Evolutionary conservation across 64 coral and sea anemone genomes (phyloP).

Genomic region (Porites lutea): DNA sequence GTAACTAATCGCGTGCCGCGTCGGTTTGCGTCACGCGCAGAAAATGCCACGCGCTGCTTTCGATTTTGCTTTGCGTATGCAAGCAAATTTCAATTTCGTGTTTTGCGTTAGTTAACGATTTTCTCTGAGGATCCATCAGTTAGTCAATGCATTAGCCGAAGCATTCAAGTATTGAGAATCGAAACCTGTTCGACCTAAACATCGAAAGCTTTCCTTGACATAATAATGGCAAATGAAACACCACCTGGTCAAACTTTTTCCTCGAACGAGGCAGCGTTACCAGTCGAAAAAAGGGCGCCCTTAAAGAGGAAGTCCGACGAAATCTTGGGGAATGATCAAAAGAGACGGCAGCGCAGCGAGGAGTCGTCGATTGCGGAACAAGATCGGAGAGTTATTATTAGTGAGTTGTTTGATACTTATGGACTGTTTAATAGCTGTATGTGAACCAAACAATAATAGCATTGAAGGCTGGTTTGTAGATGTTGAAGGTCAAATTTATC

Average conservation of each 20-base stretch:
- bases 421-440: too few species aligned
- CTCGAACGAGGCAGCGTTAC: background rate
- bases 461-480: too few species aligned
- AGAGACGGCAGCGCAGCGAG: background rate
- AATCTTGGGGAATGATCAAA: background rate
- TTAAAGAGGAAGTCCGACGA: conserved; percentile 38
- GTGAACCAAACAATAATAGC: too few species aligned
- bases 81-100: conserved; percentile 15
- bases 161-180: background rate
- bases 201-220: background rate
- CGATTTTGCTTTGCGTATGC: background rate
- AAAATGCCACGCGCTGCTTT: background rate
- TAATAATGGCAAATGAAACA: background rate
- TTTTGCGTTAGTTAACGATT: background rate
- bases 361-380: background rate
- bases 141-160: background rate
- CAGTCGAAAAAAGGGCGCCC: background rate
- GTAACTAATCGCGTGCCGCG: background rate
- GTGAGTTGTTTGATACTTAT: background rate
- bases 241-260: background rate
- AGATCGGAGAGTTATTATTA: conserved; percentile 32
- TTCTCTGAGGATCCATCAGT: background rate
- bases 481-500: too few species aligned
- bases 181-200: background rate
- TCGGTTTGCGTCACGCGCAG: too few species aligned